These are phyloP conservation scores for Todiramphus chloris DNA, from an alignment of 2,113 vertebrate species.

Conservation along the genomic window DNA sequence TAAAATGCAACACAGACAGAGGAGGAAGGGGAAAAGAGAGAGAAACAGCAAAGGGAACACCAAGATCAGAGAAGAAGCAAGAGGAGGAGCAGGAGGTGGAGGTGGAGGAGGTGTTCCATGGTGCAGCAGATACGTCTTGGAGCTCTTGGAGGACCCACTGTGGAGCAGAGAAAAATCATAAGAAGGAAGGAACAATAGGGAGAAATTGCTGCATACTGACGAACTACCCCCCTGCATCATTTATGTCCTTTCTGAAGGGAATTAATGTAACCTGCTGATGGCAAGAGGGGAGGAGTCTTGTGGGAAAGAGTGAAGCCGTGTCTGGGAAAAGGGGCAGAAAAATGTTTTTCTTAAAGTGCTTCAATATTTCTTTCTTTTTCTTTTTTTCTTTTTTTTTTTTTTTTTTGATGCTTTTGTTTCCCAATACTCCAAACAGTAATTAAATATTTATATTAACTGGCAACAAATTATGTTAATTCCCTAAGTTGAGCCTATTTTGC, in stretches of 20 bases:
- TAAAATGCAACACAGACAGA: not conserved
- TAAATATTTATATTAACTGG: not conserved
- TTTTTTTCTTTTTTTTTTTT: not conserved
- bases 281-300: fast-evolving
- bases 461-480: not conserved
- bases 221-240: fast-evolving
- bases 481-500: not conserved
- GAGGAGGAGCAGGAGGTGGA: not conserved
- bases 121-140: not conserved
- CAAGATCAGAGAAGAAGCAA: not conserved
- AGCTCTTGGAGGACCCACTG: not conserved
- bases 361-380: not conserved
- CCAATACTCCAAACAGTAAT: not conserved
- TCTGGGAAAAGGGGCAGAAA: fast-evolving
- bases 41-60: not conserved
- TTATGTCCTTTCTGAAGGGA: not conserved
- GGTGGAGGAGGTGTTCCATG: not conserved
- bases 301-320: not conserved
- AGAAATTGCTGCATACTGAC: not conserved
- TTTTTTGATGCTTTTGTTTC: not conserved
- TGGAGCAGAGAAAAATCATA: not conserved
- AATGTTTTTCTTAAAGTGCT: not conserved
- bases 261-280: not conserved
- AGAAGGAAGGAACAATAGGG: fast-evolving
- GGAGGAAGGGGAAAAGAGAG: not conserved